Base-by-base conservation (phyloP, 35 echinoderm and acorn worm species). In the Eucidaris tribuloides region DNA sequence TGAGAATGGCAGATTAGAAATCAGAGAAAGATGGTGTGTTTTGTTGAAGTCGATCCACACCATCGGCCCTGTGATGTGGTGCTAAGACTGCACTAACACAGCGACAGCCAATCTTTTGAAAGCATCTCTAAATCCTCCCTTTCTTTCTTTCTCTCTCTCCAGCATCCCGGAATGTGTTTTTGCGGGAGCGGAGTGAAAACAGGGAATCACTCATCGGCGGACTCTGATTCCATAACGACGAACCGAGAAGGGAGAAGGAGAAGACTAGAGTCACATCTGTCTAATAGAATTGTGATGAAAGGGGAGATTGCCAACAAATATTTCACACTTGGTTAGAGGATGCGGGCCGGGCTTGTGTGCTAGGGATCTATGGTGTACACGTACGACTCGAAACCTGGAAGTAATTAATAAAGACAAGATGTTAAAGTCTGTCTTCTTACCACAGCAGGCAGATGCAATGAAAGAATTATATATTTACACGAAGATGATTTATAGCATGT, bases 241-340 rank as follows among this genome's bases (percentile, higher is more conserved):
- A 36, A 40, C 35, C 22, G 36, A 20, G 68, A 44, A n/a, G 24
- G 41, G 68, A 74, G 68, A 22, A 38, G 68, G 68, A 74, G 68
- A 74, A 74, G 68, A 27, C 68, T 38, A 33, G 41, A 38, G 28
- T 40, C 22, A 36, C 68, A 74, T 74, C 68, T 74, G 68, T 74
- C 68, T 74, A 74, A 74, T 74, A 74, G 68, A 74, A 74, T 74
- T 44, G 68, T 74, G 68, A 35, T 74, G 68, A 74, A 74, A 74
- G 68, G 68, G 28, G 13, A 40, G 68, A 74, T 74, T 52, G 48
- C 48, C n/a, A 52, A 52, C 48, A 52, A 52, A 52, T 52, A 52
- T 52, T 52, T 52, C 48, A 52, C 48, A 52, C 48, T 52, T 52
- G 48, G 41, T n/a, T n/a, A n/a, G n/a, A n/a, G n/a, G n/a, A n/a